Conservation (phyloP, 2,113 vertebrate genomes). For the Microtus pennsylvanicus region DNA sequence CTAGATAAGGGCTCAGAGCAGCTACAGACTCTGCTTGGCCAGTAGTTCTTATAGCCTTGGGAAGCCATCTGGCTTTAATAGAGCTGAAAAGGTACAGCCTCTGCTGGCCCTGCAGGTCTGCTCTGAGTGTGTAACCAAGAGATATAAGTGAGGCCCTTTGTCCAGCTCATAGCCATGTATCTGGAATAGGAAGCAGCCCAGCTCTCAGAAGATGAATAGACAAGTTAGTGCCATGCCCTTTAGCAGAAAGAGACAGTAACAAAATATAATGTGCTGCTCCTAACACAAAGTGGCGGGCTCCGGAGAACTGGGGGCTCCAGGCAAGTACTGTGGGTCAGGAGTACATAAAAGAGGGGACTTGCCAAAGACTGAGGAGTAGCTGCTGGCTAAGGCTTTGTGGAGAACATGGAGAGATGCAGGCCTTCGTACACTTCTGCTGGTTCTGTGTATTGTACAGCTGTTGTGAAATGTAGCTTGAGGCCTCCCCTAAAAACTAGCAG, state of each 20-base stretch:
- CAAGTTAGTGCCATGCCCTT: not conserved
- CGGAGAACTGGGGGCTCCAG: not conserved
- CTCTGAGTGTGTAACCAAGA: not conserved
- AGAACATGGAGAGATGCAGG: not conserved
- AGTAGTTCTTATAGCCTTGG: not conserved
- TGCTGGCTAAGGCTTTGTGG: not conserved
- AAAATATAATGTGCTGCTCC: not conserved
- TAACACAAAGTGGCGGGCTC: not conserved
- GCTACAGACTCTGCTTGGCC: too few relatives aligned
- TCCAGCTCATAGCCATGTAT: not conserved
- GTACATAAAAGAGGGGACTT: not conserved
- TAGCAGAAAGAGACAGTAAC: not conserved
- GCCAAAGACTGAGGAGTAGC: not conserved
- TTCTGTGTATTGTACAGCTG: not conserved
- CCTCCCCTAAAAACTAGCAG: not conserved
- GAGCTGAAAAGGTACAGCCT: not conserved
- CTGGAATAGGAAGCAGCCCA: not conserved
- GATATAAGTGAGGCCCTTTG: not conserved
- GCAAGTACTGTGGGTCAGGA: not conserved
- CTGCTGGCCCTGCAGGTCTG: not conserved
- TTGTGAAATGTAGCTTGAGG: not conserved
- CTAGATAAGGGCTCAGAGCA: not conserved
- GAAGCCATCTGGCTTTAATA: not conserved
- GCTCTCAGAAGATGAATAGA: too few relatives aligned
- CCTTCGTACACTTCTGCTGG: not conserved